Evolutionary conservation across 2,113 vertebrate species (phyloP).

Genomic region (Tetraodon nigroviridis): DNA sequence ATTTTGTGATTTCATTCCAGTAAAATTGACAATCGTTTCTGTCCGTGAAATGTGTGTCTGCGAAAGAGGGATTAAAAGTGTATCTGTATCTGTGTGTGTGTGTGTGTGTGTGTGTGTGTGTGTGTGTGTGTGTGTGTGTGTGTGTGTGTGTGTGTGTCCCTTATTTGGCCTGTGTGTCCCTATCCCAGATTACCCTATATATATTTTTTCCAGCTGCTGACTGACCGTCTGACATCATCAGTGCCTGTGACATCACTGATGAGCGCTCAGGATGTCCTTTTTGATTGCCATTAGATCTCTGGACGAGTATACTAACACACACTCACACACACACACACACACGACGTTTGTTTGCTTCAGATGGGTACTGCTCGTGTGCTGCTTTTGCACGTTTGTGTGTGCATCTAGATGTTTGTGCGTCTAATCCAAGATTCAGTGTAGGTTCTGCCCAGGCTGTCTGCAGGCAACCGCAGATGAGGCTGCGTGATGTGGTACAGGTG

Average conservation of each 20-base stretch:
- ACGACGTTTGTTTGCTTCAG: no score
- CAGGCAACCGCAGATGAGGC: slow-evolving; percentile 47
- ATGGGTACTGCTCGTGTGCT: no score
- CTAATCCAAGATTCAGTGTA: slow-evolving; percentile 55
- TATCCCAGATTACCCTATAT: slow-evolving; percentile 68
- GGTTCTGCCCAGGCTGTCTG: slow-evolving; percentile 31
- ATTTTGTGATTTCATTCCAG: slow-evolving; percentile 12
- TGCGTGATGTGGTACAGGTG: slow-evolving; percentile 57
- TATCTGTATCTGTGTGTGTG: slow-evolving; percentile 14
- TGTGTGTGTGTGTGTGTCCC: slow-evolving; percentile 18
- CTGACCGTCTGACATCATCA: slow-evolving; percentile 44
- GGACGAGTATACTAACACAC: slow-evolving; percentile 12
- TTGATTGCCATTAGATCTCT: slow-evolving; percentile 48
- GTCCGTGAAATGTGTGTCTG: slow-evolving; percentile 1
- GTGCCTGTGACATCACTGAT: slow-evolving; percentile 33
- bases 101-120: not conserved
- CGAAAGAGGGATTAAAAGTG: slow-evolving; percentile 13
- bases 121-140: slow-evolving; percentile 17
- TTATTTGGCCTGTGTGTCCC: slow-evolving; percentile 19
- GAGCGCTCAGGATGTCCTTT: slow-evolving; percentile 42
- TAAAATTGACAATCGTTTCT: slow-evolving; percentile 1
- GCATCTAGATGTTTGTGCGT: slow-evolving; percentile 15
- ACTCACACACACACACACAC: no score
- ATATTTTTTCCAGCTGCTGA: slow-evolving; percentile 36
- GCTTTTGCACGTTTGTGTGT: slow-evolving; percentile 1